phyloP scores from a whole-genome alignment of 2,113 vertebrate species.

The Circaetus gallicus region DNA sequence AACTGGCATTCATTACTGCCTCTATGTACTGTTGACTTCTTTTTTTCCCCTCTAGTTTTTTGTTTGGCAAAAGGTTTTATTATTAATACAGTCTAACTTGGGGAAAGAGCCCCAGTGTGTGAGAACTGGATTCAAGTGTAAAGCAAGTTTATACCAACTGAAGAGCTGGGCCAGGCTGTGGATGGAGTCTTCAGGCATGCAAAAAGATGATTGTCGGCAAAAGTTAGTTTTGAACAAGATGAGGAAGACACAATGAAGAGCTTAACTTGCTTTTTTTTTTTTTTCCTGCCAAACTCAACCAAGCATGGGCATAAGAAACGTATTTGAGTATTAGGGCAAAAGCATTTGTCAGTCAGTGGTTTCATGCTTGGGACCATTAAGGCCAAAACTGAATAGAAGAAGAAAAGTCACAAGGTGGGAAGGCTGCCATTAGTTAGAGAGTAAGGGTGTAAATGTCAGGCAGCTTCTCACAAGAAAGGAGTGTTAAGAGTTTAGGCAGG shows the following conservation, averaged over 20 bases:
- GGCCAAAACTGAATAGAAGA: background rate
- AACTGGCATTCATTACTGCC: slow-evolving; percentile 34
- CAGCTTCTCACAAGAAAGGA: background rate
- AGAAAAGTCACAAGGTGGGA: background rate
- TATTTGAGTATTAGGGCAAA: background rate
- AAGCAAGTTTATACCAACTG: background rate
- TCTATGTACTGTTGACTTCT: background rate
- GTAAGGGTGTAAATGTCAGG: background rate
- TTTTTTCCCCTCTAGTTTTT: background rate
- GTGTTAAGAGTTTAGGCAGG: background rate
- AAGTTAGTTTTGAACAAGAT: background rate
- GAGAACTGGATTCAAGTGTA: background rate
- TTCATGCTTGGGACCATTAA: background rate
- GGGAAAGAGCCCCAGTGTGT: background rate
- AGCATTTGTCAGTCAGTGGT: background rate
- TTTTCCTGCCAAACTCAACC: background rate
- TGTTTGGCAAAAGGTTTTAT: background rate
- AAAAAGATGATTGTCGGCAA: background rate
- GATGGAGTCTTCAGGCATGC: background rate
- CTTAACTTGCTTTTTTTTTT: background rate
- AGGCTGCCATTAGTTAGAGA: background rate
- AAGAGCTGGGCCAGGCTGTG: background rate
- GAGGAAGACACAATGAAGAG: background rate
- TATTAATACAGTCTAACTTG: background rate
- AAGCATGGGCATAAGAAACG: background rate